Percentiles rank a stretch among this genome's conserved stretches.
phyloP scores from a whole-genome alignment of 2,797 vertebrate genomes.

The Heteromormyrus szaboi region DNA sequence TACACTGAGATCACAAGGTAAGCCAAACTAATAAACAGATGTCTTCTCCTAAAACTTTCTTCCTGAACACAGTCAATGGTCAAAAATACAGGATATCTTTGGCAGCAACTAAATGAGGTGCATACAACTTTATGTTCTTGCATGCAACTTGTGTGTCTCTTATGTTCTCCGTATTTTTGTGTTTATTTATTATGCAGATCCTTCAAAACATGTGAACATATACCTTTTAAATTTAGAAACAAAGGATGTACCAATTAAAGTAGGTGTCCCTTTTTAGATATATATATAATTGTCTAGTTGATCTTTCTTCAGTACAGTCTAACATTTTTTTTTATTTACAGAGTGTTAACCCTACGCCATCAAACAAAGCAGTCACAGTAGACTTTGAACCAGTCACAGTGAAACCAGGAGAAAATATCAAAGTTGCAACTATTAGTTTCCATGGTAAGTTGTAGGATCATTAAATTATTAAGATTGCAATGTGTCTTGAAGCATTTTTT shows the following conservation, averaged over 20 bases:
- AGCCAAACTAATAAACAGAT: neutral
- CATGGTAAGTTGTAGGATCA: constrained; percentile 75
- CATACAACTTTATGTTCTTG: neutral
- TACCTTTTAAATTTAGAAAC: constrained; percentile 96
- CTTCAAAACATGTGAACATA: constrained; percentile 91
- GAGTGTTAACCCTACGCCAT: constrained; percentile 88
- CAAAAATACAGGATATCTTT: neutral
- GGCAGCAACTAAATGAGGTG: neutral
- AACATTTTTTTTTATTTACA: constrained; percentile 47
- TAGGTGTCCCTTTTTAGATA: constrained; percentile 52
- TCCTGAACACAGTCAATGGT: neutral
- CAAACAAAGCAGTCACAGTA: constrained; percentile 87
- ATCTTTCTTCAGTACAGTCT: neutral
- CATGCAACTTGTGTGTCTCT: neutral
- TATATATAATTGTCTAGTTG: neutral
- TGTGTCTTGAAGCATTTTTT: neutral
- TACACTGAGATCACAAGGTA: constrained; percentile 93
- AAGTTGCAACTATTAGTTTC: constrained; percentile 96
- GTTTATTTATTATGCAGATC: constrained; percentile 66
- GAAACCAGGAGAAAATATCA: constrained; percentile 94
- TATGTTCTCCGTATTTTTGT: constrained; percentile 24
- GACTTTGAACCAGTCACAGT: constrained; percentile 92
- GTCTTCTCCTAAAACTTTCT: neutral
- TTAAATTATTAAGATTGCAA: neutral
- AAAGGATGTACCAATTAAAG: constrained; percentile 96